Conservation (phyloP, 2,797 vertebrate genomes). For the Eulemur coronatus region DNA sequence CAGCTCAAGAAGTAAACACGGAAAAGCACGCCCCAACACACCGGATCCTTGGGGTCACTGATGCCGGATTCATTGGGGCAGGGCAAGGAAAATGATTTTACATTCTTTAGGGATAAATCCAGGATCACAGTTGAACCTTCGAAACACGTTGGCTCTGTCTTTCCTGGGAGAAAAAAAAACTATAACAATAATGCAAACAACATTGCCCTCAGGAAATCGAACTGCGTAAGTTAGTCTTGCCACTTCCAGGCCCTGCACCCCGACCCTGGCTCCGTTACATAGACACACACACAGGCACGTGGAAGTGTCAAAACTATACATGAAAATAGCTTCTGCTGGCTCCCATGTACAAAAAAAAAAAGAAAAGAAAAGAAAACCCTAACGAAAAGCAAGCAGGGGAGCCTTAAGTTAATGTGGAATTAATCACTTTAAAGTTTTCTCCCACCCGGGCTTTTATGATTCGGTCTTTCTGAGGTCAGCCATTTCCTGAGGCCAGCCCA, state of each 20-base stretch:
- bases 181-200: background rate
- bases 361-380: background rate
- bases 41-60: background rate
- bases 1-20: background rate
- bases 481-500: background rate
- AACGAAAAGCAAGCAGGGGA: constrained; percentile 8
- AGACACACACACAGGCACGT: background rate
- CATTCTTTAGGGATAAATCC: background rate
- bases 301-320: background rate
- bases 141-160: background rate
- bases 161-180: background rate
- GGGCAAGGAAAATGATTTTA: background rate
- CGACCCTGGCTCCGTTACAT: background rate
- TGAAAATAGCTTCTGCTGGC: background rate
- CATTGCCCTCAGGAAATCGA: background rate
- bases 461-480: background rate
- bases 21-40: background rate
- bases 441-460: background rate
- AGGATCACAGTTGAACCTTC: background rate
- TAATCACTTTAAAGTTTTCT: constrained; percentile 36
- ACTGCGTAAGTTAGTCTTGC: background rate
- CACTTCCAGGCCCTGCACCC: background rate
- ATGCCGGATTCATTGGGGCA: background rate
- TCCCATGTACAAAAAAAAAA: background rate
- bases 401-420: background rate